Percentiles rank a stretch among this genome's conserved stretches.
Evolutionary conservation across 2,888 invertebrate species (phyloP).

Genomic region (Chrysomela aeneicollis): DNA sequence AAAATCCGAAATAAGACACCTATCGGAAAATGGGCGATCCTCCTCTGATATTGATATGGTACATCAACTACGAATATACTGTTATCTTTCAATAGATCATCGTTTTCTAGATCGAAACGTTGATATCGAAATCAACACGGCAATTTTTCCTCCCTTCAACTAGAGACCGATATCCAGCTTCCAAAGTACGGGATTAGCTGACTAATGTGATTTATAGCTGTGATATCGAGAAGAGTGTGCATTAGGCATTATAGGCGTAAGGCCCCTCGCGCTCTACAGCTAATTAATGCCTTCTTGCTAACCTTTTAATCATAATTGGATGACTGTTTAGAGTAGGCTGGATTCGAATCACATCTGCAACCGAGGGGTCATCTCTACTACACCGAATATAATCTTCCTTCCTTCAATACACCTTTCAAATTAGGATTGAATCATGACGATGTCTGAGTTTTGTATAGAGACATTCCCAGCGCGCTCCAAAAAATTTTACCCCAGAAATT

Average conservation of each 20-base stretch:
- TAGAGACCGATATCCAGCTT: slow-evolving; percentile 49
- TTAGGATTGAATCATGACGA: too few species aligned
- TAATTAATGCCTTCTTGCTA: slow-evolving; percentile 63
- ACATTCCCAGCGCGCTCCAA: too few species aligned
- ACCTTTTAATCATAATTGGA: slow-evolving; percentile 64
- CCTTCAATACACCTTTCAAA: too few species aligned
- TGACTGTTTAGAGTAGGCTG: slow-evolving; percentile 57
- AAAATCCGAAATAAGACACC: too few species aligned
- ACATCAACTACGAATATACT: too few species aligned
- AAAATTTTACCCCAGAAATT: too few species aligned
- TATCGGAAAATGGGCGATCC: too few species aligned
- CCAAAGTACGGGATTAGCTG: slow-evolving; percentile 55
- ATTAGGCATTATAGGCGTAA: slow-evolving; percentile 45
- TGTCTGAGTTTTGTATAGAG: too few species aligned
- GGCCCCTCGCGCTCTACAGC: slow-evolving; percentile 48
- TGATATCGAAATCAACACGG: neutral
- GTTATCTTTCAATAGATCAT: neutral
- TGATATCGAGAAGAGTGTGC: slow-evolving; percentile 57
- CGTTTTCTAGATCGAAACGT: neutral
- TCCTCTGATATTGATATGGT: too few species aligned
- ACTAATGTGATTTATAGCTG: slow-evolving; percentile 61
- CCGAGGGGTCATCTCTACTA: neutral
- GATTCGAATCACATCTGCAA: slow-evolving; percentile 56
- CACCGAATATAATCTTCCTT: neutral
- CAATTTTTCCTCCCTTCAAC: slow-evolving; percentile 28